Evolutionary conservation across 2,113 vertebrate genomes (phyloP), one percentile per base, ranked within the genome.

Genomic region (Bettongia penicillata): DNA sequence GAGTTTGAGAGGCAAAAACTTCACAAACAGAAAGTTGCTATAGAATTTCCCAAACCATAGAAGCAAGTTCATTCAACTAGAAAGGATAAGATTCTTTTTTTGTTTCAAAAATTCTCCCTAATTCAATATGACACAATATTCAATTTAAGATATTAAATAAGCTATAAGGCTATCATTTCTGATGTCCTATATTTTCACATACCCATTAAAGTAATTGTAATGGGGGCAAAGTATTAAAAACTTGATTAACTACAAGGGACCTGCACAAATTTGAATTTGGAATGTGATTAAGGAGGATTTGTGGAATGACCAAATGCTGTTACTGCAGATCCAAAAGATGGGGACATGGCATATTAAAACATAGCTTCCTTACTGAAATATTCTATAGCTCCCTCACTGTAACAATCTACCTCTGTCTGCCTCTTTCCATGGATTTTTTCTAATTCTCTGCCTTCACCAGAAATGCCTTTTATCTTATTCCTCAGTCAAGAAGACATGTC

Each of bases 171-270:
- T 23, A 91, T 97, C 0, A 51, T 50, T 12, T 48, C 94, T 95
- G 48, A 93, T 94, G 43, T 6, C 77, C 11, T 95, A 28, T 92
- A 50, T 92, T 96, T 98, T 95, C 89, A 97, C 93, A 97, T 0
- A 48, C 23, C 43, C 53, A 77, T 92, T 95, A 97, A 97, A 97
- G 91, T 93, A 96, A 94, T 97, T 97, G 84, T 50, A 89, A 50
- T 93, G 7, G 97, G 89, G 10, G 25, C 49, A 90, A 68, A 94
- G 53, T 95, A 96, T 95, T 97, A 96, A 97, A 95, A 90, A 26
- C 11, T 3, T 96, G 89, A 96, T 96, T 97, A 97, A 96, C 89
- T 96, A 7, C 37, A 89, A 14, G 77, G 49, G 55, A 93, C 51
- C 37, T 51, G 51, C 90, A 94, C 97, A 95, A 97, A 97, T 94